These are phyloP conservation scores for Biston betularia DNA, from an alignment of 2,888 invertebrate species.

Conservation along the genomic window DNA sequence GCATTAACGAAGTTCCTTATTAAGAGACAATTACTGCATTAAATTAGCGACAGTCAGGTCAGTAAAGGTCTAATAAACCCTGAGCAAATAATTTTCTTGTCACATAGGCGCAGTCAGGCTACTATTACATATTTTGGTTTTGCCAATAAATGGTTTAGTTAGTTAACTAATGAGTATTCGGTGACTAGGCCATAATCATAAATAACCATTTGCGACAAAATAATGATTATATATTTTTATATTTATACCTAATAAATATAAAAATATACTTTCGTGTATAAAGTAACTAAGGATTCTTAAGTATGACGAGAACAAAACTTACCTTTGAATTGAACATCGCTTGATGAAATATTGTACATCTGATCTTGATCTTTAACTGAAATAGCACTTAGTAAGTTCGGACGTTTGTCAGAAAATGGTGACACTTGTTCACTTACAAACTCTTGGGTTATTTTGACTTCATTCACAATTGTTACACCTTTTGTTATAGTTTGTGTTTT, in stretches of 20 bases:
- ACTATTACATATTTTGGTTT: too few species aligned
- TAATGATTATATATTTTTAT: not conserved
- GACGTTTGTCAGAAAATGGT: slow-evolving; percentile 55
- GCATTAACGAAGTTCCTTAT: too few species aligned
- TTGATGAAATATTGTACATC: slow-evolving; percentile 62
- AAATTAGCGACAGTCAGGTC: too few species aligned
- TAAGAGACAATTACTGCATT: too few species aligned
- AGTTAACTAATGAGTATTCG: too few species aligned
- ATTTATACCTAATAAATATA: not conserved
- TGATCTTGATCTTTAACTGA: slow-evolving; percentile 55
- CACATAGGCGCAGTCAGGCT: too few species aligned
- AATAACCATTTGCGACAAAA: too few species aligned
- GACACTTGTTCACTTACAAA: slow-evolving; percentile 68
- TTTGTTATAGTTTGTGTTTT: slow-evolving; percentile 63
- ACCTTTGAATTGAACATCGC: slow-evolving; percentile 65
- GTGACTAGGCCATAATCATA: too few species aligned
- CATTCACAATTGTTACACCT: slow-evolving; percentile 64
- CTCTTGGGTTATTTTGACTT: slow-evolving; percentile 66
- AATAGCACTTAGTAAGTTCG: slow-evolving; percentile 59
- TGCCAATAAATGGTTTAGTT: too few species aligned
- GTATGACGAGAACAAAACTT: slow-evolving; percentile 49
- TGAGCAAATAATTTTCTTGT: too few species aligned
- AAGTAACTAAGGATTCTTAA: not conserved
- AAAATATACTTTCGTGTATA: too few species aligned
- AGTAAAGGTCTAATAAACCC: too few species aligned